Base-by-base conservation (phyloP, 2,888 invertebrate genomes). In the Heliconius ismenius region DNA sequence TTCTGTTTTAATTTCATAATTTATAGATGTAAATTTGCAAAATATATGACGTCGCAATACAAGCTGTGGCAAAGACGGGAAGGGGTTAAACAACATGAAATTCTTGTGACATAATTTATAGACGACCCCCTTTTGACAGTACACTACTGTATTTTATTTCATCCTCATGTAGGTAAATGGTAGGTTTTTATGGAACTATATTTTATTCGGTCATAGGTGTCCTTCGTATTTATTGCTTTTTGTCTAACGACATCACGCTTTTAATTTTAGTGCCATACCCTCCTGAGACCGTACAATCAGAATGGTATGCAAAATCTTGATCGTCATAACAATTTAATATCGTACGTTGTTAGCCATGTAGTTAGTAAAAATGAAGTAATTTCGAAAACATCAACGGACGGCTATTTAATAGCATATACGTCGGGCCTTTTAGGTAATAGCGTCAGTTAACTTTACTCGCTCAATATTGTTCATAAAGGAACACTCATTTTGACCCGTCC, bases 251-350 rank as follows among this genome's bases (percentile, higher is more conserved):
- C 81, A 79, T 83, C 81, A 82, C 84, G 85, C 80, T 81, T 84
- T 83, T 86, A 85, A 86, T 81, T 85, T 86, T 86, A 89, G 91
- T 91, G 91, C 91, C 91, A 91, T 91, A 90, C 86, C 81, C 85
- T 82, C 83, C 83, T 69, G 68, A 69, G 67, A 64, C 82, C 77
- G 77, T 60, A 75, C 74, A 72, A 77, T 77, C 77, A 75, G 74
- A 77, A 68, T 36, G 76, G 67, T 68, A 68, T 65, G 64, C 43
- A 24, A 54, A 63, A 73, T 72, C 39, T 39, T 26, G 36, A 67
- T 24, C n/a, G 3, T 75, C 68, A 18, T 32, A 58, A 69, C 28
- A 13, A 28, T 69, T 54, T 28, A 26, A 4, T 68, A 26, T 26
- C 43, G 26, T 49, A 68, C 43, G 26, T 68, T 49, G 21, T 65